Evolutionary conservation across 2,113 vertebrate species (phyloP), one percentile per base, ranked within the genome.

Genomic region (Poecile atricapillus): DNA sequence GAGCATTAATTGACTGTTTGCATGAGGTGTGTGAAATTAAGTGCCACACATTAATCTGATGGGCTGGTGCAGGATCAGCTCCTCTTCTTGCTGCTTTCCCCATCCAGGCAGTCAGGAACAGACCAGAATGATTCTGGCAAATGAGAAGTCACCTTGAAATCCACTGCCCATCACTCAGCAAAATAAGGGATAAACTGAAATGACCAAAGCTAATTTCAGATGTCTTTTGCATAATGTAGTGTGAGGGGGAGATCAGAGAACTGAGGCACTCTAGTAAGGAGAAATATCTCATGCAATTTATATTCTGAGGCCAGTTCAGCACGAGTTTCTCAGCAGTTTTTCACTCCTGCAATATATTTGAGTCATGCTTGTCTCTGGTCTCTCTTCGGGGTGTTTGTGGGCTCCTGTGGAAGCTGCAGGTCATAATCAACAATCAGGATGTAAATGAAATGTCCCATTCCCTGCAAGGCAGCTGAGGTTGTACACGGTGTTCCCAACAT

Each of bases 141-240:
- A 87, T 17, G 23, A 93, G 71, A 58, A 92, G 85, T 96, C 96
- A 97, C 96, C 94, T 97, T 95, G 95, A 95, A 87, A 91, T 31
- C 46, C 30, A 65, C 65, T 53, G 28, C 62, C 70, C 35, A 59
- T 53, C 83, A 39, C 52, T 90, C 94, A 94, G 73, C 53, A 75
- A 52, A 91, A 71, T 3, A 58, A 82, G n/a, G 77, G 79, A 86
- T 80, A 86, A 95, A 80, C 60, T 37, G 84, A 94, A 94, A 89
- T 88, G 75, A 87, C 90, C 96, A 64, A 47, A 87, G 90, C 87
- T 87, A 41, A 96, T 90, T 93, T 87, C 89, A 80, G 59, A 41
- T 67, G 80, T 37, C 71, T 93, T 91, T 77, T 94, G 89, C 81
- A 93, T 90, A 91, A 92, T 89, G 31, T 20, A 39, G 47, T 87